Evolutionary conservation across 2,888 invertebrate species (phyloP).

Genomic region (Blastobasis adustella): DNA sequence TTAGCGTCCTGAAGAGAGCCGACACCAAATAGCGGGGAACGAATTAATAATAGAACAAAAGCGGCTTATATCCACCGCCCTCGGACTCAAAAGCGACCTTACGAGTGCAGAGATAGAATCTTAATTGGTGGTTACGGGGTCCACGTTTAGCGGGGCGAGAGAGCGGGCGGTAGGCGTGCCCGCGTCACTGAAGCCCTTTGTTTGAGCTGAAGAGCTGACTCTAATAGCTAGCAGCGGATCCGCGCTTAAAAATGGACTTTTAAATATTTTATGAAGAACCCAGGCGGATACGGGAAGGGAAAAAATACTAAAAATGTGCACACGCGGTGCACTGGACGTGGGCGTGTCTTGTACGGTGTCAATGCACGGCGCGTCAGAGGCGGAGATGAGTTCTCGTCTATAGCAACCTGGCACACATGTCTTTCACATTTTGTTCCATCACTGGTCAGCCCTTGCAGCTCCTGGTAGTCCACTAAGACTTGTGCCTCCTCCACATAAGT

Average conservation of each 20-base stretch:
- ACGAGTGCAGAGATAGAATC: conserved; percentile 51
- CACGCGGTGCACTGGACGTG: background rate
- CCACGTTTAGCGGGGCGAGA: background rate
- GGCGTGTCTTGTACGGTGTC: background rate
- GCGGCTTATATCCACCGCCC: conserved; percentile 42
- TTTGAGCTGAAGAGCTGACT: conserved; percentile 70
- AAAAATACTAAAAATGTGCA: conserved; percentile 7
- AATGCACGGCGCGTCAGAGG: too few relatives aligned
- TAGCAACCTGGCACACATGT: too few relatives aligned
- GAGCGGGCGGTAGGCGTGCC: conserved; percentile 51
- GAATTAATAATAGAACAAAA: conserved; percentile 66
- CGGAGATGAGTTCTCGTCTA: too few relatives aligned
- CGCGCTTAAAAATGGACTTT: conserved; percentile 67
- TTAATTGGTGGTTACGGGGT: conserved; percentile 40
- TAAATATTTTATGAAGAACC: conserved; percentile 66
- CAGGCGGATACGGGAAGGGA: conserved; percentile 21
- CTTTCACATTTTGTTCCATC: too few relatives aligned
- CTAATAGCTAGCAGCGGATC: conserved; percentile 72
- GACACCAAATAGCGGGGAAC: conserved; percentile 68
- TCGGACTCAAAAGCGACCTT: conserved; percentile 48
- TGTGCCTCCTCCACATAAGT: too few relatives aligned
- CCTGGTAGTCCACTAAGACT: too few relatives aligned
- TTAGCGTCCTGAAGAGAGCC: conserved; percentile 57
- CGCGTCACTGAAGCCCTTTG: conserved; percentile 66
- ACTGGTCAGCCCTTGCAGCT: too few relatives aligned